Evolutionary conservation across 2,113 vertebrate species (phyloP).

Genomic region (Crotalus helleri): DNA sequence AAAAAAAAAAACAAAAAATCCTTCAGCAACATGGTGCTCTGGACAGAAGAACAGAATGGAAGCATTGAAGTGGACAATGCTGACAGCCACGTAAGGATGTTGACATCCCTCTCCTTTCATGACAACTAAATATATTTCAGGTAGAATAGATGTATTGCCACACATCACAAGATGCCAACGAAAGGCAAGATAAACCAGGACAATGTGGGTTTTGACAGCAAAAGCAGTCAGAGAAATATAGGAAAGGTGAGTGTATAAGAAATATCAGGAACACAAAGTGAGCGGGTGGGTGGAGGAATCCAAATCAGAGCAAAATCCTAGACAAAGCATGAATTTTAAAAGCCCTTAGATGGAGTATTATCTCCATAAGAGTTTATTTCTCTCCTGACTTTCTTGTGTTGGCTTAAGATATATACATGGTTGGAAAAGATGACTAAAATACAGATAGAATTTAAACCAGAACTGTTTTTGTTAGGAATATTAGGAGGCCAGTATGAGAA

Average conservation of each 20-base stretch:
- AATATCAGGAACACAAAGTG: neutral
- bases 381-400: no score
- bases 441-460: no score
- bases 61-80: neutral
- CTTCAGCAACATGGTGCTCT: neutral
- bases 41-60: neutral
- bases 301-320: neutral
- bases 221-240: neutral
- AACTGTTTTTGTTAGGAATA: no score
- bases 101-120: conserved; percentile 4
- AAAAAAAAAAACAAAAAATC: neutral
- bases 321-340: neutral
- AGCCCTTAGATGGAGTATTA: neutral
- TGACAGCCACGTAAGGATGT: neutral
- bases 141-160: neutral
- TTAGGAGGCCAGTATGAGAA: no score
- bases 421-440: no score
- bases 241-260: neutral
- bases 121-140: neutral
- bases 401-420: no score
- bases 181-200: conserved; percentile 4
- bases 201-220: neutral
- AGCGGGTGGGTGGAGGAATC: neutral
- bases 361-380: neutral
- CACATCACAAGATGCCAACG: neutral